Percentiles rank a stretch among this genome's conserved stretches.
Evolutionary conservation across 2,888 invertebrate genomes (phyloP).

Genomic region (Chrysolina americana): DNA sequence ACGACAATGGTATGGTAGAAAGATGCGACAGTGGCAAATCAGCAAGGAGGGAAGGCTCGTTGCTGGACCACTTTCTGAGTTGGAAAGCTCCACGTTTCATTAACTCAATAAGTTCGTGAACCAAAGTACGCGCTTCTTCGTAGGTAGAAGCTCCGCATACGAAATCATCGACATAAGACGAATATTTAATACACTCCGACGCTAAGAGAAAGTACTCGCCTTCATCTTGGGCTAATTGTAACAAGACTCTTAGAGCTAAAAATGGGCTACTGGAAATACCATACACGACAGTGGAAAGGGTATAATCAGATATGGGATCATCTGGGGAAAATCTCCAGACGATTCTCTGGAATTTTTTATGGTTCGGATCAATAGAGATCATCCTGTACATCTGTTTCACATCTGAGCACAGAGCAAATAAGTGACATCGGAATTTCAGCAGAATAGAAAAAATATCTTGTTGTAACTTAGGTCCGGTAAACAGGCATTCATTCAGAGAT

Average conservation of each 20-base stretch:
- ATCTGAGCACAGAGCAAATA: conserved; percentile 21
- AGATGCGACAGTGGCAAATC: conserved; percentile 12
- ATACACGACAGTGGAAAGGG: conserved; percentile 7
- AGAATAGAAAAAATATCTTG: conserved; percentile 28
- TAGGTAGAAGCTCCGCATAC: neutral
- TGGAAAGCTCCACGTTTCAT: conserved; percentile 8
- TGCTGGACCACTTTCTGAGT: conserved; percentile 31
- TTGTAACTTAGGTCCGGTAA: conserved; percentile 33
- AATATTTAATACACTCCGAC: neutral
- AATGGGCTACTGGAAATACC: conserved; percentile 18
- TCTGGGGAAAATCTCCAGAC: neutral
- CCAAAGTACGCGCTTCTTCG: neutral
- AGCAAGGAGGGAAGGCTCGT: conserved; percentile 4
- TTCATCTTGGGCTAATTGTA: conserved; percentile 28
- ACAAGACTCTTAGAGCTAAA: conserved; percentile 18
- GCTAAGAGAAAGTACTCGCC: conserved; percentile 1
- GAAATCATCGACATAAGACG: conserved; percentile 27
- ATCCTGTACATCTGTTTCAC: conserved; percentile 35
- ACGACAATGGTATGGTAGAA: neutral
- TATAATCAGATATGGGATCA: neutral
- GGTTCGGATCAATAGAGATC: conserved; percentile 13
- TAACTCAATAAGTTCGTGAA: conserved; percentile 8
- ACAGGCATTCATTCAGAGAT: conserved; percentile 29
- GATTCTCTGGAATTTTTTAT: neutral
- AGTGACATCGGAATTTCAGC: conserved; percentile 6